Evolutionary conservation across 1,140 invertebrate species (phyloP).

Genomic region (Macrobrachium rosenbergii): DNA sequence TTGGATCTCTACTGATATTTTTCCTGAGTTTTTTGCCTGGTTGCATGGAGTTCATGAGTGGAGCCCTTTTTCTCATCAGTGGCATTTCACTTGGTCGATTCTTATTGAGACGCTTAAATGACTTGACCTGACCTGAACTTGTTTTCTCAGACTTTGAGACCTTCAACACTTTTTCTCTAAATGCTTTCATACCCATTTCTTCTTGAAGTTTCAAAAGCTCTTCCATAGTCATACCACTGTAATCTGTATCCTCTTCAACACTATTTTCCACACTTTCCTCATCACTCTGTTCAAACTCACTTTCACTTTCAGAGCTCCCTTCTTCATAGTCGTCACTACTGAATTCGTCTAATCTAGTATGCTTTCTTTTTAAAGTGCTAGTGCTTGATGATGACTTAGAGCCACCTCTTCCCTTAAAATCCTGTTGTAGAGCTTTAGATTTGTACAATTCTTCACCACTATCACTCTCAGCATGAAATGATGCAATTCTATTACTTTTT

Average conservation of each 20-base stretch:
- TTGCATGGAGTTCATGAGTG: constrained; percentile 25
- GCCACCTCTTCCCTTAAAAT: too few species aligned
- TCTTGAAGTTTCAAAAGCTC: constrained; percentile 48
- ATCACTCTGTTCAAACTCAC: not conserved
- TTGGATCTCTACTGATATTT: constrained; percentile 40
- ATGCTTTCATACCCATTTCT: constrained; percentile 41
- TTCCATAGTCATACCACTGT: constrained; percentile 50
- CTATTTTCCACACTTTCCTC: not conserved
- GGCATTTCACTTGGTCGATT: constrained; percentile 44
- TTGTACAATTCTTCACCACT: not conserved
- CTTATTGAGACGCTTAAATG: constrained; percentile 36
- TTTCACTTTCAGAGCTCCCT: too few species aligned
- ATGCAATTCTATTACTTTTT: too few species aligned
- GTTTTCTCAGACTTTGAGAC: not conserved
- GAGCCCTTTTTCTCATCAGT: constrained; percentile 27
- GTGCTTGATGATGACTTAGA: too few species aligned
- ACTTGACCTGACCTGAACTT: not conserved
- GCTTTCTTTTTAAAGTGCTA: too few species aligned
- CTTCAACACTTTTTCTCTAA: constrained; percentile 27
- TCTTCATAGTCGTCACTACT: not conserved
- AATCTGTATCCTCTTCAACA: not conserved
- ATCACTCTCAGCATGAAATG: not conserved
- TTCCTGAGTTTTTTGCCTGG: constrained; percentile 24
- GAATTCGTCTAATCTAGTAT: not conserved
- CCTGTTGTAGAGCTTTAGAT: not conserved